Base-by-base conservation (phyloP, 2,888 invertebrate genomes). In the Apamea monoglypha region DNA sequence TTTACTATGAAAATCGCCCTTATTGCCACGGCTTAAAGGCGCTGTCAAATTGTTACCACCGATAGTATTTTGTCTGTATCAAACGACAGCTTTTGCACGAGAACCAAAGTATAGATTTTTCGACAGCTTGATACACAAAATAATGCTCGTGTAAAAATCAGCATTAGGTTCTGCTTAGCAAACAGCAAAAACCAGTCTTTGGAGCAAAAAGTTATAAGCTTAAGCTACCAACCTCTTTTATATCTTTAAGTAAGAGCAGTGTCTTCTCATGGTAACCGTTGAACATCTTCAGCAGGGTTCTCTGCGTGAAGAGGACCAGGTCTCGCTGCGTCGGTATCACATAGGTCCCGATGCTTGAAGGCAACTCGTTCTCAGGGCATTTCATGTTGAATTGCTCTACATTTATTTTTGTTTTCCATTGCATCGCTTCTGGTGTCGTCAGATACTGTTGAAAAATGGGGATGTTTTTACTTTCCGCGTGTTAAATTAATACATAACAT, bases 291-390 rank as follows among this genome's bases (percentile, higher is more conserved):
- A 87, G 67, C 6, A 96, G 73, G 2, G 91, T 90, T 32, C 87
- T 90, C 81, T 91, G 92, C 25, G 93, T 92, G 63, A 91, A 91
- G 0, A 92, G 82, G 3, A 93, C 92, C 47, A 96, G 78, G 77
- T 96, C 95, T 29, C 90, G 90, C 32, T 94, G 92, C 0, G 95
- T 92, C 0, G 96, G 96, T n/a, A 96, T 92, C 81, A 94, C 94
- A 80, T 94, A 96, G 0, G 94, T 83, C 0, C 96, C 96, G 1
- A 95, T 92, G 86, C 92, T 95, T 0, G 86, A 78, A 0, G 95
- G 94, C 0, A 36, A 44, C 74, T 94, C 94, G 0, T 90, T 87
- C 79, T 95, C 94, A 0, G 92, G 91, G 74, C 95, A 96, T 50
- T 86, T 82, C 50, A 68, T 21, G 66, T 71, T 56, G 64, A 81